Evolutionary conservation across 2,888 invertebrate species (phyloP).

Genomic region (Platynereis dumerilii): DNA sequence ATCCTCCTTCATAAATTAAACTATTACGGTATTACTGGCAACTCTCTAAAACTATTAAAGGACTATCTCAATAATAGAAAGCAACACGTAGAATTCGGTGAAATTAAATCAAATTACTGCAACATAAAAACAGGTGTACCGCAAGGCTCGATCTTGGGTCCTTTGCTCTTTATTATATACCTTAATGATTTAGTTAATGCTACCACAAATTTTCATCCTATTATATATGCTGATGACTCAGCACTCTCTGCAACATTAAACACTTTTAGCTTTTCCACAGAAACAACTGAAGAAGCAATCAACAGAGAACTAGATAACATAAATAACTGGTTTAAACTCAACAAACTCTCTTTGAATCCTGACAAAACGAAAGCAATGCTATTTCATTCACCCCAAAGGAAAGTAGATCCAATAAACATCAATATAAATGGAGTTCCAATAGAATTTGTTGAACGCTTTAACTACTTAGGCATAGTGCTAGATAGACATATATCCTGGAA

Average conservation of each 20-base stretch:
- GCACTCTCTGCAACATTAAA: neutral
- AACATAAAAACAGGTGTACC: neutral
- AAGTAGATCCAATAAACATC: too few species aligned
- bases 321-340: conserved; percentile 1
- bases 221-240: neutral
- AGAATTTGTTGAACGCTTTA: too few species aligned
- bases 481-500: too few species aligned
- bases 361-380: conserved; percentile 4
- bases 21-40: neutral
- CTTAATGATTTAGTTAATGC: neutral
- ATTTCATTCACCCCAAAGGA: conserved; percentile 1
- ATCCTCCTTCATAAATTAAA: neutral
- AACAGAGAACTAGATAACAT: neutral
- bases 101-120: neutral
- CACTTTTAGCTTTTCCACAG: too few species aligned
- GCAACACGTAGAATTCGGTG: neutral
- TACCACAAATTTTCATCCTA: neutral
- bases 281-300: neutral
- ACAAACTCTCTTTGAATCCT: conserved; percentile 5
- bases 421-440: too few species aligned
- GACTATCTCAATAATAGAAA: neutral
- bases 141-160: neutral
- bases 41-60: neutral
- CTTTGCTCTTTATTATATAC: conserved; percentile 4
- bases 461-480: too few species aligned